A percentile compares a stretch with the other conserved stretches of the same genome.
Evolutionary conservation across 2,888 invertebrate genomes (phyloP).

Genomic region (Gonocerus acuteangulatus): DNA sequence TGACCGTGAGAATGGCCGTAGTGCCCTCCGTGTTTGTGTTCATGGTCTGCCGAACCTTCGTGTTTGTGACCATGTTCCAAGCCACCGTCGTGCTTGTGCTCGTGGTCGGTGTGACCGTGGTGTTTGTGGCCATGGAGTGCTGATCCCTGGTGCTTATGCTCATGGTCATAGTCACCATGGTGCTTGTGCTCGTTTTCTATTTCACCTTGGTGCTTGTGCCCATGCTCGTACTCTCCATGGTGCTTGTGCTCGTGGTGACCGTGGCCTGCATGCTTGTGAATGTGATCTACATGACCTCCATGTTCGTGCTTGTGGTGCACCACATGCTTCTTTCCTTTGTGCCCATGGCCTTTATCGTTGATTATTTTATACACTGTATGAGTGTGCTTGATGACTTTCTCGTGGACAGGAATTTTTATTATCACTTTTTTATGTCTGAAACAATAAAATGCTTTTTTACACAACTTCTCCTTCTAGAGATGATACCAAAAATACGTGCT

Average conservation of each 20-base stretch:
- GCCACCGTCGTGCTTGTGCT: slow-evolving; percentile 42
- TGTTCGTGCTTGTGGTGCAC: slow-evolving; percentile 40
- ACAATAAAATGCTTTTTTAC: slow-evolving; percentile 35
- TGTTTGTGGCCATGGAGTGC: slow-evolving; percentile 45
- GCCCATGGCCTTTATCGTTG: slow-evolving; percentile 18
- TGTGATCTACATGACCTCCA: slow-evolving; percentile 38
- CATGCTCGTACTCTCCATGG: slow-evolving; percentile 36
- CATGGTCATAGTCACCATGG: slow-evolving; percentile 36
- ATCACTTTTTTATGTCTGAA: slow-evolving; percentile 57
- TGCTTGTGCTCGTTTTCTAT: slow-evolving; percentile 37
- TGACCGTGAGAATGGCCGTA: slow-evolving; percentile 38
- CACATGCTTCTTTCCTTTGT: slow-evolving; percentile 36
- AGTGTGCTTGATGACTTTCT: slow-evolving; percentile 62
- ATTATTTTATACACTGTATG: slow-evolving; percentile 58
- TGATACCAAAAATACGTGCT: not conserved
- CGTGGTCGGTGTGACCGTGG: slow-evolving; percentile 37
- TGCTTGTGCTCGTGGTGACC: slow-evolving; percentile 37
- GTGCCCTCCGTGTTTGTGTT: slow-evolving; percentile 46
- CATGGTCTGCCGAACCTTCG: slow-evolving; percentile 46
- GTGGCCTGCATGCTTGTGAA: slow-evolving; percentile 38
- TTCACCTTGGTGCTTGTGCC: slow-evolving; percentile 39
- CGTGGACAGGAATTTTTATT: slow-evolving; percentile 59
- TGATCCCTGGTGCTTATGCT: slow-evolving; percentile 45
- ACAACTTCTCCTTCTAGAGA: not conserved
- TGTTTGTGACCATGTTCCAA: slow-evolving; percentile 45